Base-by-base conservation (phyloP, 2,797 vertebrate genomes). In the Remorina albescens region DNA sequence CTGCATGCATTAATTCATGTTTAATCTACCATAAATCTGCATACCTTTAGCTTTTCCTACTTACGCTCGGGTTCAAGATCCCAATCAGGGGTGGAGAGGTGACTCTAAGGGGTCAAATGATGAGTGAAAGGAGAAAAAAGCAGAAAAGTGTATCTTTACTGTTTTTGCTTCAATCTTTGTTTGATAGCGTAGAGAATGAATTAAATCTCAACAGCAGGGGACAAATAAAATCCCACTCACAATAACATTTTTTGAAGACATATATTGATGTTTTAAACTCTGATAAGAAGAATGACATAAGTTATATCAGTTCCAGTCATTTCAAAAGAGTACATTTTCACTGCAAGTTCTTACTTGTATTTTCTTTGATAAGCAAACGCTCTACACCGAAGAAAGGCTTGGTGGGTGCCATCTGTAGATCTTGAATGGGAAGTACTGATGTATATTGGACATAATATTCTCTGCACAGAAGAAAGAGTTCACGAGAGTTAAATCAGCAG, bases 11-110 rank as follows among this genome's bases (percentile, higher is more conserved):
- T 41, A 21, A 50, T 59, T n/a, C n/a, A n/a, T n/a, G n/a, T 18
- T 64, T 56, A 62, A 8, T 57, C 34, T 25, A 11, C 13, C 47
- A 21, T 47, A 28, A 30, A 25, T 49, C 53, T 65, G 21, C 58
- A n/a, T n/a, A n/a, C n/a, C n/a, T n/a, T n/a, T n/a, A n/a, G n/a
- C n/a, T n/a, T n/a, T n/a, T n/a, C n/a, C n/a, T n/a, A n/a, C n/a
- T n/a, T n/a, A n/a, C n/a, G n/a, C n/a, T n/a, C n/a, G 1, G 26
- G 23, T 46, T 46, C 19, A 2, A 2, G 30, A 2, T 25, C 23
- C 21, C 12, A 7, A 26, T 16, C 12, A 8, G 2, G 7, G 11
- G 2, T 7, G 0, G 11, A 61, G 7, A 34, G 26, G 50, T 61
- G 3, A 60, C 70, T 70, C 41, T 8, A 37, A 34, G 2, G 6